A percentile compares a stretch with the other conserved stretches of the same genome.
Conservation (phyloP, 1,140 invertebrate genomes). For the Cheumatopsyche charites region DNA sequence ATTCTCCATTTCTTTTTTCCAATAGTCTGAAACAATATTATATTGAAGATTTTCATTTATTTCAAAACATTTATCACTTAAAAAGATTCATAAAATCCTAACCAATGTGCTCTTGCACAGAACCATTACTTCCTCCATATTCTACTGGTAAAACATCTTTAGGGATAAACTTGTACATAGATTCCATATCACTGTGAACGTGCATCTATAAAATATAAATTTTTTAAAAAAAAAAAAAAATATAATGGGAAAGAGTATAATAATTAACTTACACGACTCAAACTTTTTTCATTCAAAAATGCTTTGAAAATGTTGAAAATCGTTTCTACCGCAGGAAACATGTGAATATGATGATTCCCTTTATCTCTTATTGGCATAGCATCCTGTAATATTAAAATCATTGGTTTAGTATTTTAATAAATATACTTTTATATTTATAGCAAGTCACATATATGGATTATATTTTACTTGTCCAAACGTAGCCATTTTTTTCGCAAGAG, state of each 20-base stretch:
- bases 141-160: constrained; percentile 62
- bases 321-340: constrained; percentile 54
- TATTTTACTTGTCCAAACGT: constrained; percentile 57
- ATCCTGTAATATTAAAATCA: constrained; percentile 43
- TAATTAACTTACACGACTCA: constrained; percentile 53
- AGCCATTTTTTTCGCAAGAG: constrained; percentile 61
- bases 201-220: constrained; percentile 56
- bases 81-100: too few species aligned
- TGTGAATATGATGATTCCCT: constrained; percentile 56
- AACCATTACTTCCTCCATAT: constrained; percentile 62
- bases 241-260: too few species aligned
- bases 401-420: neutral
- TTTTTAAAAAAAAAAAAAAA: constrained; percentile 55
- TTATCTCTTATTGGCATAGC: constrained; percentile 56
- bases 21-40: constrained; percentile 51
- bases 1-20: constrained; percentile 55
- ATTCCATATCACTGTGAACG: constrained; percentile 61
- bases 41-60: too few species aligned
- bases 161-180: constrained; percentile 59
- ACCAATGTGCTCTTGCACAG: constrained; percentile 56
- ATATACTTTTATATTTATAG: neutral
- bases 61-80: too few species aligned
- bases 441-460: constrained; percentile 2
- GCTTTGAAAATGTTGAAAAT: constrained; percentile 56
- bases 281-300: constrained; percentile 59